phyloP scores from a whole-genome alignment of 2,797 vertebrate species.

The Picus viridis region DNA sequence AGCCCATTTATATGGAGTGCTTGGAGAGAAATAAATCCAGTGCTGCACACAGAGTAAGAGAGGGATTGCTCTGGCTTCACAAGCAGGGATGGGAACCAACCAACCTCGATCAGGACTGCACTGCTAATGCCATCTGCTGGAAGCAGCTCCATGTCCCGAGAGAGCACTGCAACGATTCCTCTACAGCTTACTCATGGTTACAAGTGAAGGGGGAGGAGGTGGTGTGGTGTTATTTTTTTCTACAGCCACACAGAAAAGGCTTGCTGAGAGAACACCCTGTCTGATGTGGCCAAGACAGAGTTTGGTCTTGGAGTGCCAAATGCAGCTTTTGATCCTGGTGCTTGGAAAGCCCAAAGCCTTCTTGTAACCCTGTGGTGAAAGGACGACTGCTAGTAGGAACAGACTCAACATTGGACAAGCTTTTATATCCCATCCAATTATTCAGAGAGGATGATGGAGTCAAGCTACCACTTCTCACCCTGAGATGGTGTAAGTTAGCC shows the following conservation, averaged over 20 bases:
- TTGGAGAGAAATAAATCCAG: background rate
- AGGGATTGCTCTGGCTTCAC: background rate
- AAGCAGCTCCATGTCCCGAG: background rate
- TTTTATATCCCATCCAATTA: background rate
- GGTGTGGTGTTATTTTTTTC: background rate
- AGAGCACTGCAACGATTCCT: background rate
- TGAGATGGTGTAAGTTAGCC: background rate
- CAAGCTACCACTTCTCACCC: background rate
- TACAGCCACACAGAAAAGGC: background rate
- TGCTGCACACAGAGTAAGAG: background rate
- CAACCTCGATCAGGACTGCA: background rate
- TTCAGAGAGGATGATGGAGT: background rate
- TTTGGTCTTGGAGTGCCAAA: background rate
- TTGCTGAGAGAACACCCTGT: background rate
- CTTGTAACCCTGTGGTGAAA: background rate
- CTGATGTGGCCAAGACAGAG: background rate
- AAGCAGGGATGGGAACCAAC: background rate
- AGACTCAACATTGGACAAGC: background rate
- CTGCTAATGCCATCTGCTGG: constrained; percentile 48
- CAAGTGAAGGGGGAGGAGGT: background rate
- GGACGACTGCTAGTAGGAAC: background rate
- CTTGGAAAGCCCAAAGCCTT: background rate
- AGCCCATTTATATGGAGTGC: background rate
- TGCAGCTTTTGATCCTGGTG: background rate
- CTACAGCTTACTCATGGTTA: background rate